Evolutionary conservation across 2,888 invertebrate genomes (phyloP).

Genomic region (Pseudolycoriella hygida): DNA sequence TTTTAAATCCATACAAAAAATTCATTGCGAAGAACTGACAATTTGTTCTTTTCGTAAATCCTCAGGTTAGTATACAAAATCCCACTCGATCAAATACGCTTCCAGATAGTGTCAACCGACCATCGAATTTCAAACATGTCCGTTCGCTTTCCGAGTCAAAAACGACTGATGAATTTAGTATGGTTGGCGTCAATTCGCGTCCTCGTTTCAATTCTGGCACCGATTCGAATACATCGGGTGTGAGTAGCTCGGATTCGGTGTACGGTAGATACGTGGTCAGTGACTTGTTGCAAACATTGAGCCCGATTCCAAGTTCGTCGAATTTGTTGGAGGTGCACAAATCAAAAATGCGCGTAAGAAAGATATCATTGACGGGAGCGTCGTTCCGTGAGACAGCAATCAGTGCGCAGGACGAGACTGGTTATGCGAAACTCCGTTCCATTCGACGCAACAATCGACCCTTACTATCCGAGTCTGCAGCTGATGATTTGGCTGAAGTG

Average conservation of each 20-base stretch:
- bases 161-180: constrained; percentile 37
- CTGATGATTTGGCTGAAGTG: constrained; percentile 36
- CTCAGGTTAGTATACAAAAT: background rate
- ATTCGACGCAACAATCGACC: constrained; percentile 48
- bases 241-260: constrained; percentile 65
- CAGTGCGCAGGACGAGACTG: constrained; percentile 57
- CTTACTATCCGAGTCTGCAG: constrained; percentile 43
- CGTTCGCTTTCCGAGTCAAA: constrained; percentile 50
- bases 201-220: constrained; percentile 40
- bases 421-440: constrained; percentile 54
- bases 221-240: constrained; percentile 69
- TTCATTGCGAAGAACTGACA: too few species aligned
- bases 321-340: constrained; percentile 40
- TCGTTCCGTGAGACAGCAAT: constrained; percentile 28
- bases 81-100: constrained; percentile 32
- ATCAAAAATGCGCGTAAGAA: constrained; percentile 15
- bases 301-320: constrained; percentile 76
- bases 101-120: constrained; percentile 28
- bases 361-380: constrained; percentile 20
- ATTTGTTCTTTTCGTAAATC: too few species aligned
- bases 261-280: constrained; percentile 32
- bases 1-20: background rate
- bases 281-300: constrained; percentile 58
- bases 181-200: constrained; percentile 24
- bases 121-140: constrained; percentile 32